Evolutionary conservation across 2,888 invertebrate species (phyloP), one percentile per base, ranked within the genome.

Genomic region (Ormyrus pomaceus): DNA sequence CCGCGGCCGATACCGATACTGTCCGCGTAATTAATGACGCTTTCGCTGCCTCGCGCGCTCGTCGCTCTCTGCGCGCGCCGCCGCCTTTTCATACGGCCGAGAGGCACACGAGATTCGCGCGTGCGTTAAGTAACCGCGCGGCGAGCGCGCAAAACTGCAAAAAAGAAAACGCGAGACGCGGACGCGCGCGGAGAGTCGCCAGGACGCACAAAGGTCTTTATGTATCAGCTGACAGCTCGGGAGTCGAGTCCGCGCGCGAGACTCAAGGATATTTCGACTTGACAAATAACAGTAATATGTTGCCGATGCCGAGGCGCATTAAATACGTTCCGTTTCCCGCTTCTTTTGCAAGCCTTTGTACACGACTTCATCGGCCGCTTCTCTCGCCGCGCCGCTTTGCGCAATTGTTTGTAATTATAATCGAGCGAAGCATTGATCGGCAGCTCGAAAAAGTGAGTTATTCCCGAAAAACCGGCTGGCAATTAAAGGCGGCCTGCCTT

Each of bases 231-330:
- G 79, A 69, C 68, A 69, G 68, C 73, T 48, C 59, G 71, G 2
- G 61, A 56, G 13, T 11, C 34, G 55, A 3, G 58, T n/a, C 56
- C 11, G n/a, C 11, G 45, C 10, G 19, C 51, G 77, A 51, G 64
- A 51, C 19, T 79, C 72, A 62, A 73, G 79, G 74, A 64, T 34
- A 34, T 74, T 69, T 74, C 56, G 59, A 73, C 70, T 75, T 65
- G 75, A 79, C 71, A 75, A 79, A 79, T 65, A 79, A 75, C 79
- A 71, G 79, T 79, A 70, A 79, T 70, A 59, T 53, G 50, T 69
- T 58, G 75, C 75, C 59, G 75, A 66, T 74, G 74, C 55, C 48
- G 50, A 74, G 66, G 45, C 68, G 10, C 55, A 74, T 74, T 73
- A 64, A 73, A 68, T 45, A 7, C 55, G 55, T 6, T 64, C 55